Conservation (phyloP, 2,888 invertebrate species). For the Philopedon plagiatum region DNA sequence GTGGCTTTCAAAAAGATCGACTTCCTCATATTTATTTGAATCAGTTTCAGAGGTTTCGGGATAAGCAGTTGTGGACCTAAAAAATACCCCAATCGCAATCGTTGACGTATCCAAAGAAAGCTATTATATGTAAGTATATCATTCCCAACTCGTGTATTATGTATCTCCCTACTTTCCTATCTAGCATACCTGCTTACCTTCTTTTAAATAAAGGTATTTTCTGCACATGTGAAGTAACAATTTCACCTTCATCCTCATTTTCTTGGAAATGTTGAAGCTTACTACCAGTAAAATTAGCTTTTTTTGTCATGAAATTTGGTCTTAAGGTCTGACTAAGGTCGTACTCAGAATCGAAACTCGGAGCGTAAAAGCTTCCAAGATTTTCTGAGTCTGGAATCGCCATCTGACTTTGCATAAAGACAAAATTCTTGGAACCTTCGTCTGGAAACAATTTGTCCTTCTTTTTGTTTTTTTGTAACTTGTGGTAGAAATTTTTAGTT, state of each 20-base stretch:
- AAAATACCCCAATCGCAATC: slow-evolving; percentile 1
- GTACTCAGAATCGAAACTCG: slow-evolving; percentile 21
- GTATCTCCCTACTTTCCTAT: neutral
- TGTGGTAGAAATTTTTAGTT: neutral
- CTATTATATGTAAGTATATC: neutral
- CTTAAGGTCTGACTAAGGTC: slow-evolving; percentile 23
- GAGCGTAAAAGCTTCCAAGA: slow-evolving; percentile 24
- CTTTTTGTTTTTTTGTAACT: neutral
- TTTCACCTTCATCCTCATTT: neutral
- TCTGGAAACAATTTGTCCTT: neutral
- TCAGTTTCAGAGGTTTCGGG: neutral
- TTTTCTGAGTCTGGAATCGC: slow-evolving; percentile 28
- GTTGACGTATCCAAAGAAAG: neutral
- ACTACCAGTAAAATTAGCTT: neutral
- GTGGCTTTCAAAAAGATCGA: slow-evolving; percentile 17
- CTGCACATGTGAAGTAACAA: slow-evolving; percentile 31
- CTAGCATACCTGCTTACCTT: slow-evolving; percentile 3
- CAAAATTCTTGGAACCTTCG: slow-evolving; percentile 20
- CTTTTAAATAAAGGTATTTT: slow-evolving; percentile 33
- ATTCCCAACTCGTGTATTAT: neutral
- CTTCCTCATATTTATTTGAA: slow-evolving; percentile 50
- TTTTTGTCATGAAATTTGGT: slow-evolving; percentile 48
- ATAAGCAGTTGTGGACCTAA: slow-evolving; percentile 12
- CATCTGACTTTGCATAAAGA: slow-evolving; percentile 42
- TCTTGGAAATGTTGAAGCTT: neutral